Base-by-base conservation (phyloP, 1,140 invertebrate genomes). In the Drosophila teissieri region DNA sequence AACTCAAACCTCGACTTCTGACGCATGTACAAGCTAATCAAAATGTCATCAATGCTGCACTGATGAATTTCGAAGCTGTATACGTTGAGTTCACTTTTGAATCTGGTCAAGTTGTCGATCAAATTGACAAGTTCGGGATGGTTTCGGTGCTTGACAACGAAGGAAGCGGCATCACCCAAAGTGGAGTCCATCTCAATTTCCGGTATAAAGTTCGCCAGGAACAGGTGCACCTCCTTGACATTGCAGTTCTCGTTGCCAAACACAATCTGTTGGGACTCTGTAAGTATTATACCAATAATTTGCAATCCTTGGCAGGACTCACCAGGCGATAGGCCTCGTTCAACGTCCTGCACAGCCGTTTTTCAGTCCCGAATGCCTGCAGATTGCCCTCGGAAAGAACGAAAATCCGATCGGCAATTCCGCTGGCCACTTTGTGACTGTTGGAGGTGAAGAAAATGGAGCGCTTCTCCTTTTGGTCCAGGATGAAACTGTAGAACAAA, bases 291-390 rank as follows among this genome's bases (percentile, higher is more conserved):
- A 19, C 19, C 1, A 19, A 2, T 19, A 19, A 19, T 19, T 19
- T 2, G 1, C 19, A 19, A 19, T 24, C 22, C 22, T 4, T 0
- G 22, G 22, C 22, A 24, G 22, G 22, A 24, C 22, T 24, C 4
- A 86, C 82, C 82, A 86, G 39, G 6, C 83, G 69, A 51, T 62
- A 88, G 7, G 31, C 34, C 17, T 70, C 45, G 19, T 56, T 73
- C 8, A 55, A 53, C 0, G 14, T 8, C 3, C 17, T 36, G 0
- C 74, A 22, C 2, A 88, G n/a, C 8, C 5, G 12, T 17, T 39
- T 54, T 11, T 75, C 64, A 0, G 48, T 51, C 3, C 34, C 62
- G 2, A 24, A 48, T 0, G 31, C 58, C 11, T 45, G 6, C 3
- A 86, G 14, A 0, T 22, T 22, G 2, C 82, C 78, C 4, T 57